phyloP scores from a whole-genome alignment of 2,888 invertebrate genomes.

The Branchinecta sandiegonensis region DNA sequence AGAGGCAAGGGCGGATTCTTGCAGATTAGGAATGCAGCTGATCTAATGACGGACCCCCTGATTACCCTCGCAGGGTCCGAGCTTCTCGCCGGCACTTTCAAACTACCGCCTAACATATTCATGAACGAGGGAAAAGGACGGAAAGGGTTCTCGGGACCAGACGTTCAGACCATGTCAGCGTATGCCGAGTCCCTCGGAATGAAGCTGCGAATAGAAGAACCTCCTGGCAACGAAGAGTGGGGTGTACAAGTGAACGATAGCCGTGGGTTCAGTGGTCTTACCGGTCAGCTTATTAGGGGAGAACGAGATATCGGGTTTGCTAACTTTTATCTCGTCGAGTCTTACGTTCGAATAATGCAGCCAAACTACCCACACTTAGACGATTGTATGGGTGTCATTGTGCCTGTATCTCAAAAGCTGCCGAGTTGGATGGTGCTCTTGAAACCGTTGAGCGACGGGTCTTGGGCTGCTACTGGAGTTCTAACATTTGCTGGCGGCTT shows the following conservation, averaged over 20 bases:
- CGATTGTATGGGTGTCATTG: slow-evolving; percentile 1
- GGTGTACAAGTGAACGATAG: slow-evolving; percentile 1
- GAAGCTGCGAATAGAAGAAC: neutral
- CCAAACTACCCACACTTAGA: neutral
- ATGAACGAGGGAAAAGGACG: neutral
- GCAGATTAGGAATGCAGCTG: neutral
- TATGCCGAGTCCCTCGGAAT: neutral
- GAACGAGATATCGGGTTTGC: slow-evolving; percentile 9
- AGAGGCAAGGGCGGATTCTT: neutral
- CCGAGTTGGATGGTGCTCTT: neutral
- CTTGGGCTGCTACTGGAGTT: neutral
- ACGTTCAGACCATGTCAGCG: slow-evolving; percentile 6
- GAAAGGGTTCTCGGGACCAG: neutral
- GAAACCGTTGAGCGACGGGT: neutral
- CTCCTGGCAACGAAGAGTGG: neutral
- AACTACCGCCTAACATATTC: slow-evolving; percentile 8
- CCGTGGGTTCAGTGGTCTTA: neutral
- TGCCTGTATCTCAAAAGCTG: neutral
- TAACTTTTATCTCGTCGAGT: neutral
- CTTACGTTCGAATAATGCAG: slow-evolving; percentile 1
- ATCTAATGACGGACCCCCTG: neutral
- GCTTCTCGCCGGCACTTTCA: neutral
- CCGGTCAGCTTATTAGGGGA: neutral
- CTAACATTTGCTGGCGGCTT: neutral
- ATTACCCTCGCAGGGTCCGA: neutral